Evolutionary conservation across 2,797 vertebrate species (phyloP).

Genomic region (Sitta carolinensis): DNA sequence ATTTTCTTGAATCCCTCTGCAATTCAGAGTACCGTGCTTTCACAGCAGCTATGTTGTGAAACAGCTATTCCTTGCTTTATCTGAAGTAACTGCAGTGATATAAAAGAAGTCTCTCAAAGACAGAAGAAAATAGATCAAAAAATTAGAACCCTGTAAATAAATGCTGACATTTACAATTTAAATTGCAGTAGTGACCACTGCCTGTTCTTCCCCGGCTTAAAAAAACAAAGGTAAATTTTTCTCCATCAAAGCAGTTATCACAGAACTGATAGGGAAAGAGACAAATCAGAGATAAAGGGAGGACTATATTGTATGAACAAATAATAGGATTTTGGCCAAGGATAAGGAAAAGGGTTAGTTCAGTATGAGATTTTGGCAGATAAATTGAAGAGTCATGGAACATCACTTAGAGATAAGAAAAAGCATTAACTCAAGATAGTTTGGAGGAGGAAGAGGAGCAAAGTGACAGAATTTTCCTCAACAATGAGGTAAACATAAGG

Average conservation of each 20-base stretch:
- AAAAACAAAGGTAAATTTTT: slow-evolving; percentile 24
- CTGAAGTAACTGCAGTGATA: background rate
- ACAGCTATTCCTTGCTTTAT: slow-evolving; percentile 19
- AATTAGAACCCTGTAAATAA: background rate
- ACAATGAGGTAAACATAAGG: background rate
- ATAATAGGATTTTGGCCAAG: background rate
- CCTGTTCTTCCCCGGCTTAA: background rate
- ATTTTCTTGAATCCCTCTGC: background rate
- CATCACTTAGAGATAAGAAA: background rate
- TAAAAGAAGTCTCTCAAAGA: background rate
- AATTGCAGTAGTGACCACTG: background rate
- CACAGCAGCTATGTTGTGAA: slow-evolving; percentile 25
- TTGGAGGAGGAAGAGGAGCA: background rate
- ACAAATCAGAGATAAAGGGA: background rate
- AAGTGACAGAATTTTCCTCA: background rate
- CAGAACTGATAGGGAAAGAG: background rate
- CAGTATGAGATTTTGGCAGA: background rate
- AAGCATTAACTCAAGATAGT: background rate
- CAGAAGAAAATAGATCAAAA: background rate
- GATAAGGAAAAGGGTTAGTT: background rate
- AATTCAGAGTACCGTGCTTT: background rate
- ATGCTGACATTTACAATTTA: background rate
- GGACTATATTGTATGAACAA: background rate
- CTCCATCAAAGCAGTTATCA: background rate
- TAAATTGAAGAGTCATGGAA: background rate